These are phyloP conservation scores for Ferrisia virgata DNA, from an alignment of 2,888 invertebrate species.

Conservation along the genomic window DNA sequence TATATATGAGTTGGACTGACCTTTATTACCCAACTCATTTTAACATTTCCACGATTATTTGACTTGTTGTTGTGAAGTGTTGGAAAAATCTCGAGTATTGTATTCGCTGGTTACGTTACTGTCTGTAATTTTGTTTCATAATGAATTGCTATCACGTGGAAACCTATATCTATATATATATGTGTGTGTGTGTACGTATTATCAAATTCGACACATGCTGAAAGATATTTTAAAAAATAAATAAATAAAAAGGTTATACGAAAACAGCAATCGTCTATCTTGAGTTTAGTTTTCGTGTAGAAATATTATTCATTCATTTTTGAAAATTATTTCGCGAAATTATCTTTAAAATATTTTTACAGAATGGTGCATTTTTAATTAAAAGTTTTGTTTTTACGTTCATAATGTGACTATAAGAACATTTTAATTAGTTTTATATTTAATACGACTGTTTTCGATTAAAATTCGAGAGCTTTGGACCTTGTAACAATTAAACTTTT, in stretches of 20 bases:
- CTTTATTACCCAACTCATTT: not conserved
- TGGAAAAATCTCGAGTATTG: not conserved
- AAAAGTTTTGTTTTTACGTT: conserved; percentile 28
- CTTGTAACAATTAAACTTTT: conserved; percentile 27
- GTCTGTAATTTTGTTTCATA: too few species aligned
- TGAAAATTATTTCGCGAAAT: conserved; percentile 6
- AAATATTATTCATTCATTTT: conserved; percentile 22
- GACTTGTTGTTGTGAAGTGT: not conserved
- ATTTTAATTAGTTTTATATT: conserved; percentile 32
- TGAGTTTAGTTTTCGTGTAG: not conserved
- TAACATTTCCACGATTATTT: not conserved
- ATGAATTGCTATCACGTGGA: too few species aligned
- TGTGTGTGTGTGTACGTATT: not conserved
- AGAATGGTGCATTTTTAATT: conserved; percentile 25
- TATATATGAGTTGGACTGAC: too few species aligned
- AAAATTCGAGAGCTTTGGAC: conserved; percentile 29
- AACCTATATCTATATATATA: too few species aligned
- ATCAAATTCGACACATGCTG: not conserved
- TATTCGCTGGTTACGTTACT: too few species aligned
- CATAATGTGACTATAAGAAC: conserved; percentile 22
- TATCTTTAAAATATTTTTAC: not conserved
- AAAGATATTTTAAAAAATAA: too few species aligned
- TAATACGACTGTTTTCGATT: conserved; percentile 30
- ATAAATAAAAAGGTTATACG: not conserved
- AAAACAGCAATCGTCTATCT: not conserved